Base-by-base conservation (phyloP, 2,797 vertebrate genomes). In the Triplophysa bombifrons region DNA sequence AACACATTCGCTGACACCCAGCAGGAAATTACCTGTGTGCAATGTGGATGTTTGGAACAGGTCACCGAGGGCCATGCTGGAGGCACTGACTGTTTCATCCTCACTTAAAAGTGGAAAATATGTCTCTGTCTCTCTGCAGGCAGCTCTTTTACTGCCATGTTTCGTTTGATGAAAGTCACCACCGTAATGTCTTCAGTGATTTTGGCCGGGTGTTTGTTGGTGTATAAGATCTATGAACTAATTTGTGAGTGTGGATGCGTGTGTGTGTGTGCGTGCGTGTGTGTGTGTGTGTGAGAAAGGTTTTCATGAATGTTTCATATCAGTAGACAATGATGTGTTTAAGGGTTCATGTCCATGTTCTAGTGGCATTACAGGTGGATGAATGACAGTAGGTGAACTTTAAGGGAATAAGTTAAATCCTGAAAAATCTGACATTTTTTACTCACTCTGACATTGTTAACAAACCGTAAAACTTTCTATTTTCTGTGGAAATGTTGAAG, bases 131-230 rank as follows among this genome's bases (percentile, higher is more conserved):
- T 17, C 63, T 53, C 68, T 67, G 20, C 38, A 27, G 55, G 48
- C 56, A 63, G 44, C 69, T 65, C 14, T 22, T 82, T 80, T 82
- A 86, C 85, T 80, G 87, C 83, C 76, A 65, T 58, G 85, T 88
- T 91, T 84, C 30, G 68, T 86, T 67, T 91, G 88, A 88, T 90
- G 88, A 90, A 87, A 58, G 64, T 53, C 58, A 17, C 68, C 34
- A 34, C 41, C 22, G 58, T 68, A 68, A 72, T 76, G 41, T 73
- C 56, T 68, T 56, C 48, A 63, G 55, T 80, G 72, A 34, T 74
- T 50, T 44, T 41, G 80, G 46, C 60, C 44, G 1, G n/a, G 34
- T 66, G 60, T 70, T 69, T 70, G 19, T 34, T 34, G 27, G 76
- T 53, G 60, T 56, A 41, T 41, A 60, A 77, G 58, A 55, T 64